Percentiles rank a stretch among this genome's conserved stretches.
Evolutionary conservation across 2,113 vertebrate genomes (phyloP).

Genomic region (Psilopsiagon aurifrons): DNA sequence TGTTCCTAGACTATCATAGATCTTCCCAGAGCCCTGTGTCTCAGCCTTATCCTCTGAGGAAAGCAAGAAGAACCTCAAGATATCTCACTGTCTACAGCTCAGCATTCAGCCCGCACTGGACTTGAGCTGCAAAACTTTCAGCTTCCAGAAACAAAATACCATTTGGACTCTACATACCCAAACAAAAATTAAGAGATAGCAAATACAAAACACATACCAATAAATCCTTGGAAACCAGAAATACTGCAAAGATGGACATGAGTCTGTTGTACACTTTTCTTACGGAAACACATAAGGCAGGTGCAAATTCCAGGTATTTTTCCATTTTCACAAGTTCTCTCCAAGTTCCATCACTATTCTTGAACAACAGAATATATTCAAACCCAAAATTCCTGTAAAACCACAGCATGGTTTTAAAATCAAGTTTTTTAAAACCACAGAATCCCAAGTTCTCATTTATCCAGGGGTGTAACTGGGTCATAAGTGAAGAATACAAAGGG

Average conservation of each 20-base stretch:
- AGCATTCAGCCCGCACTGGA: neutral
- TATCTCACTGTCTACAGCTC: neutral
- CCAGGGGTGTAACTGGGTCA: neutral
- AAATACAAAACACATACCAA: neutral
- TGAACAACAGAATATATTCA: neutral
- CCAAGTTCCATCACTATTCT: neutral
- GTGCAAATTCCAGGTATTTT: neutral
- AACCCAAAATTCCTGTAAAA: conserved; percentile 2
- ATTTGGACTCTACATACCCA: neutral
- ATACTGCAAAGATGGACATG: neutral
- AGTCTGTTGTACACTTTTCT: neutral
- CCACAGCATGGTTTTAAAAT: neutral
- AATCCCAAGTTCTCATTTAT: neutral
- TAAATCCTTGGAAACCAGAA: neutral
- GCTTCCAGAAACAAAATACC: neutral
- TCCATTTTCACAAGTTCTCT: neutral
- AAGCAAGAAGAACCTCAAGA: neutral
- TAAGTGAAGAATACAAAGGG: neutral
- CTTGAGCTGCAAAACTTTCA: neutral
- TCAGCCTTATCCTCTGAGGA: neutral
- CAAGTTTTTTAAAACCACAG: neutral
- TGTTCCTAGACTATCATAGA: neutral
- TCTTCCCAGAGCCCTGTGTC: neutral
- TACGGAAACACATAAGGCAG: neutral
- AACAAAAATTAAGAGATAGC: neutral